Percentiles rank a stretch among this genome's conserved stretches.
Evolutionary conservation across 1,140 invertebrate genomes (phyloP).

Genomic region (Pinna nobilis): DNA sequence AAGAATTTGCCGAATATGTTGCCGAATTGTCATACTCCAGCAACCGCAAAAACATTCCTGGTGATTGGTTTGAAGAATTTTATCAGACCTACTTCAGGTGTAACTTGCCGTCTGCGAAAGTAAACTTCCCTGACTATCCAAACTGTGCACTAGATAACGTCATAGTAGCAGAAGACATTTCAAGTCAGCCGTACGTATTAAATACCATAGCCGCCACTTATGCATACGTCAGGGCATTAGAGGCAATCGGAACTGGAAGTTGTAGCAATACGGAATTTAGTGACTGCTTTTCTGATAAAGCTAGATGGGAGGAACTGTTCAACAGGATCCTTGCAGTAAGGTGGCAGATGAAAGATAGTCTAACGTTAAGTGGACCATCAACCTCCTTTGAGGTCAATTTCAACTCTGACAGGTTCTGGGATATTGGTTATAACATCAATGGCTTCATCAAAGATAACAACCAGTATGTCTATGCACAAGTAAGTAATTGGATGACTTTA

Average conservation of each 20-base stretch:
- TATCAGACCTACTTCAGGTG: conserved; percentile 74
- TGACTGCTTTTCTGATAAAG: conserved; percentile 15
- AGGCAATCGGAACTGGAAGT: conserved; percentile 14
- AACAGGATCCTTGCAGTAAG: conserved; percentile 15
- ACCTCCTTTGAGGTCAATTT: conserved; percentile 42
- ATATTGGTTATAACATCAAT: conserved; percentile 46
- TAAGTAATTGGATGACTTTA: no score
- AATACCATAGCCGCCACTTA: conserved; percentile 69
- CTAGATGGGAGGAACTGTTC: conserved; percentile 32
- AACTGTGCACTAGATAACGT: conserved; percentile 21
- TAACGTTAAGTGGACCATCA: not conserved
- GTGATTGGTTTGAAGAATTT: conserved; percentile 76
- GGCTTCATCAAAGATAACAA: conserved; percentile 1
- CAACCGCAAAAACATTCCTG: conserved; percentile 69
- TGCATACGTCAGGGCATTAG: conserved; percentile 64
- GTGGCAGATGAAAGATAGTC: conserved; percentile 12
- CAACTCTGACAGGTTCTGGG: conserved; percentile 56
- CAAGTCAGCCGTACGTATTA: conserved; percentile 59
- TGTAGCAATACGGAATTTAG: conserved; percentile 18
- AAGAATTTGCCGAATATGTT: conserved; percentile 64
- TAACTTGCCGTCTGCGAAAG: conserved; percentile 47
- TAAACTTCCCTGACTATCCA: conserved; percentile 54
- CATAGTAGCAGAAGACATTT: conserved; percentile 7
- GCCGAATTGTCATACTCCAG: conserved; percentile 57
- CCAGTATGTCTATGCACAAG: not conserved